A percentile compares a stretch with the other conserved stretches of the same genome.
Evolutionary conservation across 1,140 invertebrate species (phyloP).

Genomic region (Drosophila nannoptera): DNA sequence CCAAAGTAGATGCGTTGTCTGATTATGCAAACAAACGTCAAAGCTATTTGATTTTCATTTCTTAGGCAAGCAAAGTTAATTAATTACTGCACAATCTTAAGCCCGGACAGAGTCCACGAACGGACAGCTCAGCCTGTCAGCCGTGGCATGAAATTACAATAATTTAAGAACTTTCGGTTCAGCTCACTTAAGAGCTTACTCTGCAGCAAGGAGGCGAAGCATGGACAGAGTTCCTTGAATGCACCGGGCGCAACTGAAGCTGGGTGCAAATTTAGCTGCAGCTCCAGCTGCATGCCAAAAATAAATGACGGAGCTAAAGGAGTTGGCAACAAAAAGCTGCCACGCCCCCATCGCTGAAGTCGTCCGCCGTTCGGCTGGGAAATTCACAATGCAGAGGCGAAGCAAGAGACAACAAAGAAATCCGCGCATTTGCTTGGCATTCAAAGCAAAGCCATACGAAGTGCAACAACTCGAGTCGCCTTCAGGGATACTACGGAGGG

Average conservation of each 20-base stretch:
- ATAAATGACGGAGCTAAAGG: slow-evolving; percentile 40
- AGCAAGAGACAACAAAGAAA: slow-evolving; percentile 58
- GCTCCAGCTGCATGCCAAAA: slow-evolving; percentile 43
- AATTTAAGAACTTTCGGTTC: slow-evolving; percentile 64
- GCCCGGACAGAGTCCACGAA: neutral
- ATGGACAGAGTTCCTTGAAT: slow-evolving; percentile 16
- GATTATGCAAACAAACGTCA: slow-evolving; percentile 71
- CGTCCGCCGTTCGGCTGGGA: slow-evolving; percentile 35
- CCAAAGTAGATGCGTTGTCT: slow-evolving; percentile 63
- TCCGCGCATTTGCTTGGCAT: slow-evolving; percentile 40
- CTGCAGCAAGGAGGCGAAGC: slow-evolving; percentile 6
- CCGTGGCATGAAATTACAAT: slow-evolving; percentile 56
- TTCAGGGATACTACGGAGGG: slow-evolving; percentile 40
- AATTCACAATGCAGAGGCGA: slow-evolving; percentile 53
- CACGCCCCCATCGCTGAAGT: slow-evolving; percentile 13
- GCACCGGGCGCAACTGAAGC: slow-evolving; percentile 54
- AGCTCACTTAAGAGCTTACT: slow-evolving; percentile 49
- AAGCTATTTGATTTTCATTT: slow-evolving; percentile 76
- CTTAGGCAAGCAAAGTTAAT: slow-evolving; percentile 71
- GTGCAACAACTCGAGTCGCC: slow-evolving; percentile 20
- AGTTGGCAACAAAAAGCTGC: slow-evolving; percentile 6
- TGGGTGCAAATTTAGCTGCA: slow-evolving; percentile 47
- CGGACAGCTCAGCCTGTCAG: slow-evolving; percentile 16
- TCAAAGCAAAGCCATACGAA: slow-evolving; percentile 16
- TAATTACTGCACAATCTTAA: slow-evolving; percentile 65